phyloP scores from a whole-genome alignment of 1,140 invertebrate genomes.

The Polypedilum pembai region DNA sequence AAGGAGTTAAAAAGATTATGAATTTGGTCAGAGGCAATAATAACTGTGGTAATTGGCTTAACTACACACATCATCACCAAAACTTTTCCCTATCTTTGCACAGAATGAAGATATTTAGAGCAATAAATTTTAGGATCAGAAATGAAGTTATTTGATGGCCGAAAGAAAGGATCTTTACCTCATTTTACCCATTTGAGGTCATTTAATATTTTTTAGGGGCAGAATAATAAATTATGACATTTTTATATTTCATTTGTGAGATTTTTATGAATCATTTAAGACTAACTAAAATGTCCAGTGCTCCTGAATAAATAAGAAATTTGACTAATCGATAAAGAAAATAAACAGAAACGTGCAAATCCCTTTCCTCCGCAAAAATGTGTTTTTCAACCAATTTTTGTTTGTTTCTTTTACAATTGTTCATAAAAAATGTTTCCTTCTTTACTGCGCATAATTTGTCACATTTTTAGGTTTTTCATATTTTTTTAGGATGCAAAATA shows the following conservation, averaged over 20 bases:
- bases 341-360: no score
- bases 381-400: not conserved
- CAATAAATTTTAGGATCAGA: slow-evolving; percentile 21
- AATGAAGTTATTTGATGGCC: not conserved
- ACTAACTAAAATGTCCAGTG: no score
- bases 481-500: not conserved
- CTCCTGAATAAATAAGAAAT: no score
- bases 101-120: not conserved
- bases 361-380: no score
- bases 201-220: not conserved
- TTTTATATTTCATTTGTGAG: not conserved
- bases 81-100: not conserved
- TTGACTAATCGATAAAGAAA: no score
- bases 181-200: not conserved
- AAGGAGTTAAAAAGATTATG: slow-evolving; percentile 28
- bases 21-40: not conserved
- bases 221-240: not conserved
- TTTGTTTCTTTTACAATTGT: not conserved
- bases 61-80: not conserved
- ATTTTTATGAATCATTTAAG: no score
- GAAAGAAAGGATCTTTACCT: not conserved
- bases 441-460: not conserved
- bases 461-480: not conserved
- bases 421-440: not conserved
- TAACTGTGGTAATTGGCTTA: slow-evolving; percentile 26